A percentile compares a stretch with the other conserved stretches of the same genome.
phyloP scores from a whole-genome alignment of 2,888 invertebrate species.

The Rhorus exstirpatorius region DNA sequence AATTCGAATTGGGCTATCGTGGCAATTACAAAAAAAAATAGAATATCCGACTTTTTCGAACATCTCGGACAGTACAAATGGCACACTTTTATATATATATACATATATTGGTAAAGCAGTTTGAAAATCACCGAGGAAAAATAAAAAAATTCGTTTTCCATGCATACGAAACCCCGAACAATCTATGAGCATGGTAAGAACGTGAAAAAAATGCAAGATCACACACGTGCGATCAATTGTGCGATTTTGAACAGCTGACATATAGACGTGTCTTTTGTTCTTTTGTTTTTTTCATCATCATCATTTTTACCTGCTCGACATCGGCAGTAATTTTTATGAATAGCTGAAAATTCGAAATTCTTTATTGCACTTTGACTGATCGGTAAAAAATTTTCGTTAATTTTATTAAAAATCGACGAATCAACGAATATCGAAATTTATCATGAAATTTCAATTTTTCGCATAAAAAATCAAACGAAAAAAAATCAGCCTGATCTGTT shows the following conservation, averaged over 20 bases:
- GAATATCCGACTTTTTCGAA: background rate
- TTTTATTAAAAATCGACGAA: too few species aligned
- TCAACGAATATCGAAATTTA: too few species aligned
- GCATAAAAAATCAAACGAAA: too few species aligned
- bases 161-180: background rate
- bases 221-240: constrained; percentile 34
- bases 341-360: constrained; percentile 77
- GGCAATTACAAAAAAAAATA: too few species aligned
- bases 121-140: too few species aligned
- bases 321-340: constrained; percentile 76
- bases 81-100: background rate
- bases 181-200: background rate
- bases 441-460: too few species aligned
- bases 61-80: background rate
- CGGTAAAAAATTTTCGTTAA: too few species aligned
- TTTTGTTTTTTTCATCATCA: constrained; percentile 14
- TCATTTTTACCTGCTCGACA: constrained; percentile 77
- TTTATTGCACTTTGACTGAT: background rate
- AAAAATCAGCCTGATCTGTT: background rate
- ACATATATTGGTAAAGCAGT: background rate
- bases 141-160: too few species aligned
- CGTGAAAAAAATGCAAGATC: background rate
- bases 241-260: constrained; percentile 15
- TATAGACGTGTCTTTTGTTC: background rate
- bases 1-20: too few species aligned